A percentile compares a stretch with the other conserved stretches of the same genome.
Conservation (phyloP, 2,113 vertebrate genomes). For the Solea senegalensis region DNA sequence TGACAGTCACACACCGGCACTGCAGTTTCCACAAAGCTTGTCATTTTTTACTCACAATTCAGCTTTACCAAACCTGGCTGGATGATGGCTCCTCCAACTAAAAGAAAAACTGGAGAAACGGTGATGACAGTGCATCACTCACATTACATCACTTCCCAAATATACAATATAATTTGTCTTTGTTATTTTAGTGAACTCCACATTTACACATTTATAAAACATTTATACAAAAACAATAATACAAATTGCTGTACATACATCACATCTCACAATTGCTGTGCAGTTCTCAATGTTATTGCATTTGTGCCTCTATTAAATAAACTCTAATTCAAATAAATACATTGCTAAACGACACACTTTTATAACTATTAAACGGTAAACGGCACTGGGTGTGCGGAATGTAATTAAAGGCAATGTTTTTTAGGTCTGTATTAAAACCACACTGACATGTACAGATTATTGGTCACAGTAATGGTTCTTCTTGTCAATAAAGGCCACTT, state of each 20-base stretch:
- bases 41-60: neutral
- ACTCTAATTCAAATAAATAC: too few relatives aligned
- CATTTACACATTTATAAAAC: slow-evolving; percentile 20
- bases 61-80: neutral
- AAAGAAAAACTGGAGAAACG: neutral
- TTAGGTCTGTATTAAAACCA: neutral
- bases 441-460: neutral
- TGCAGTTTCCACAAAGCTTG: neutral
- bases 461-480: neutral
- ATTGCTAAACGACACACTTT: too few relatives aligned
- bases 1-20: neutral
- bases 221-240: slow-evolving; percentile 3
- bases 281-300: too few relatives aligned
- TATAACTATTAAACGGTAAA: slow-evolving; percentile 14
- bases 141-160: neutral
- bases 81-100: neutral
- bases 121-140: neutral
- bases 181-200: slow-evolving; percentile 37
- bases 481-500: neutral
- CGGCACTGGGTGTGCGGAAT: slow-evolving; percentile 7
- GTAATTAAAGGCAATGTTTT: neutral
- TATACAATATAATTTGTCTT: neutral
- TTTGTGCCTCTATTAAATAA: too few relatives aligned
- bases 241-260: too few relatives aligned
- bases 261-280: too few relatives aligned